Evolutionary conservation across 1,140 invertebrate genomes (phyloP).

Genomic region (Medauroidea extradentata): DNA sequence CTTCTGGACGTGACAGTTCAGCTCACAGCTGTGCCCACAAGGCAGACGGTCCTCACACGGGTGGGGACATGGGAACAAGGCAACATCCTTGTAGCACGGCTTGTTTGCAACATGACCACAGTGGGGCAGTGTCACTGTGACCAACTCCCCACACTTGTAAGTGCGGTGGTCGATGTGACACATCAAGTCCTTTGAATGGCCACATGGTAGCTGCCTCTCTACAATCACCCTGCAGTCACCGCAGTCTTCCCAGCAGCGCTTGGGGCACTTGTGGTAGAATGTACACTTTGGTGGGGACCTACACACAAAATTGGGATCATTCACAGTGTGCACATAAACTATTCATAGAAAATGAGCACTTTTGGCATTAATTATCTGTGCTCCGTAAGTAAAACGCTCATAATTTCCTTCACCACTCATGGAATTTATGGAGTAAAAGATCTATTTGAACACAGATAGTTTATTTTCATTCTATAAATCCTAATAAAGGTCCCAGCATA

Average conservation of each 20-base stretch:
- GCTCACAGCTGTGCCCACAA: conserved; percentile 48
- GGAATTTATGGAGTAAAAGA: no score
- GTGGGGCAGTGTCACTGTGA: conserved; percentile 36
- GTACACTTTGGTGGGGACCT: conserved; percentile 1
- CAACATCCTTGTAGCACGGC: conserved; percentile 37
- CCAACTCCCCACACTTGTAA: conserved; percentile 35
- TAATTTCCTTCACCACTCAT: no score
- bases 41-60: conserved; percentile 43
- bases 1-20: conserved; percentile 43
- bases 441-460: no score
- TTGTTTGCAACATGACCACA: conserved; percentile 48
- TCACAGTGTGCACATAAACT: no score
- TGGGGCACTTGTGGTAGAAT: conserved; percentile 8
- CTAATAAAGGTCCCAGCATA: no score
- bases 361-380: no score
- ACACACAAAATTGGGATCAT: no score
- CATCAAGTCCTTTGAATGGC: conserved; percentile 34
- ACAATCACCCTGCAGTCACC: conserved; percentile 14
- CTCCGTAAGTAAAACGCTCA: no score
- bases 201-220: conserved; percentile 39
- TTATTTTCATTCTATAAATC: no score
- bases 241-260: conserved; percentile 15
- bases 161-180: conserved; percentile 38
- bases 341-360: no score
- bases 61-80: conserved; percentile 36